Evolutionary conservation across 1,140 invertebrate species (phyloP), one percentile per base, ranked within the genome.

Genomic region (Apocrypta bakeri): DNA sequence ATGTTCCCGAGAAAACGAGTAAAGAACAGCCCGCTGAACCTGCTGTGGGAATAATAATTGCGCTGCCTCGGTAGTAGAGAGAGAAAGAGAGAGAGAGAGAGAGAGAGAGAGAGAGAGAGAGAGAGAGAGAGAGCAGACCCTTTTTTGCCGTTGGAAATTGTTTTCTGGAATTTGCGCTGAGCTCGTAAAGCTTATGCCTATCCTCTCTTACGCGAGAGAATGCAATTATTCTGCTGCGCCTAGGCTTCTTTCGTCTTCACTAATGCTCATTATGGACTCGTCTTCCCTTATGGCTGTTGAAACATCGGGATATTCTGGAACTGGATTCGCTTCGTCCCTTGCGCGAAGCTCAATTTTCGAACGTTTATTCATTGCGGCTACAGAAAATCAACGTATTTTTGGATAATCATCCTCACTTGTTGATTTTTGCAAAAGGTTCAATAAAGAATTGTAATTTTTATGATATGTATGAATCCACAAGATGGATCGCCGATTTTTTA

Each of bases 61-160:
- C n/a, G 68, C 68, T 2, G 68, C 29, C 33, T 3, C 66, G 7
- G 25, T 25, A 25, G 63, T 3, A 66, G 63, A 27, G 25, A 2
- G 7, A 29, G 63, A 66, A 25, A 27, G 25, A 2, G 7, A 29
- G 63, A 66, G 63, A 27, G 25, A 2, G 7, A 29, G 63, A 66
- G 63, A 27, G 25, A 2, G 7, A 29, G 63, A 66, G 63, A 27
- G 25, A 2, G 7, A 29, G 63, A 66, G 63, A 27, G 25, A 2
- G 7, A 29, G 63, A 66, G 63, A 27, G 25, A 2, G 7, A 29
- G 63, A 29, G 6, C 56, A n/a, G 14, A 25, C 63, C 63, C n/a
- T 56, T 72, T 72, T 72, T 72, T 72, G 69, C 69, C 33, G 8
- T 1, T 42, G 37, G n/a, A 77, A 77, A 79, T 79, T 69, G 76